These are phyloP conservation scores for Polylopha cassiicola DNA, from an alignment of 2,888 invertebrate genomes.

Conservation along the genomic window DNA sequence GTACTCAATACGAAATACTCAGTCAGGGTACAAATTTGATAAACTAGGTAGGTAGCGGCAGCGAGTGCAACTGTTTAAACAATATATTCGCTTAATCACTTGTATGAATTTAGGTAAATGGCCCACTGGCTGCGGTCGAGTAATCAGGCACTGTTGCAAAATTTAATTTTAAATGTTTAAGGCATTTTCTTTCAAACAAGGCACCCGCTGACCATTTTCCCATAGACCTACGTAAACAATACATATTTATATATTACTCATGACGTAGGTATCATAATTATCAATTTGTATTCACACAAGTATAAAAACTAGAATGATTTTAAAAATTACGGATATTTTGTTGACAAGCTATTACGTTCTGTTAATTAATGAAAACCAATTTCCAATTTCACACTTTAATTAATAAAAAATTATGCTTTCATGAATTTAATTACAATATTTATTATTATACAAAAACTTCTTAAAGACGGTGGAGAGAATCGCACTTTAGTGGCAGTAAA, in stretches of 20 bases:
- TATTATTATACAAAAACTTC: conserved; percentile 1
- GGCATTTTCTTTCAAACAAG: conserved; percentile 12
- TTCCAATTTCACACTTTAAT: too few relatives aligned
- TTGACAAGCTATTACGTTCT: too few relatives aligned
- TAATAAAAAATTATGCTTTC: too few relatives aligned
- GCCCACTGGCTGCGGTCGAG: conserved; percentile 11
- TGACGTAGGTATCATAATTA: too few relatives aligned
- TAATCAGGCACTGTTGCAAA: conserved; percentile 8
- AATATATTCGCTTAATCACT: conserved; percentile 14
- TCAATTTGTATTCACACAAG: too few relatives aligned
- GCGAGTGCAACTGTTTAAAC: conserved; percentile 20
- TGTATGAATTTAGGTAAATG: conserved; percentile 16
- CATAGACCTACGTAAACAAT: too few relatives aligned
- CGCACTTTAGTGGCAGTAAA: conserved; percentile 1
- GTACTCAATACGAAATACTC: too few relatives aligned
- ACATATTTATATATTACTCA: too few relatives aligned
- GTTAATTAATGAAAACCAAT: too few relatives aligned
- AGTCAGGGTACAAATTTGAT: conserved; percentile 3
- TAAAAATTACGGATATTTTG: too few relatives aligned
- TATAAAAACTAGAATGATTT: too few relatives aligned
- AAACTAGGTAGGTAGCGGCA: conserved; percentile 3
- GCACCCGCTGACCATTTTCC: conserved; percentile 13
- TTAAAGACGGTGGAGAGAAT: conserved; percentile 5
- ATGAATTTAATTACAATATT: too few relatives aligned
- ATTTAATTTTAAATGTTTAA: conserved; percentile 15